Percentiles rank a stretch among this genome's conserved stretches.
These are phyloP conservation scores for Tachina lurida DNA, from an alignment of 2,888 invertebrate genomes.

Conservation along the genomic window DNA sequence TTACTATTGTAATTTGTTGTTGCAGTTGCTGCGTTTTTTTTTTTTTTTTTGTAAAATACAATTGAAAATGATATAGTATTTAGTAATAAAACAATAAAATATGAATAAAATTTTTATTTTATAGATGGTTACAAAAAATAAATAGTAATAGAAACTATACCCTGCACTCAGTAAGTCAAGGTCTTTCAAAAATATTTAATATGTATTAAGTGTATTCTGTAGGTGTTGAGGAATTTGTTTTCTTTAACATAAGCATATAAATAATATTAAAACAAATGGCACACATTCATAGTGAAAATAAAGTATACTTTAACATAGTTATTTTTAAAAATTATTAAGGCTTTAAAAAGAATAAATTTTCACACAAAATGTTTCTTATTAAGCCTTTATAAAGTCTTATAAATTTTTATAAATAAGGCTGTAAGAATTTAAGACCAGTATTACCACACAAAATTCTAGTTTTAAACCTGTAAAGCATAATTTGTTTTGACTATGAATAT, in stretches of 20 bases:
- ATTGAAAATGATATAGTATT: not conserved
- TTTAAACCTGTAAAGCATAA: no score
- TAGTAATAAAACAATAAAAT: conserved; percentile 11
- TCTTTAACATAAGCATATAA: not conserved
- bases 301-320: no score
- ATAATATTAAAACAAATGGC: not conserved
- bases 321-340: no score
- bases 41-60: not conserved
- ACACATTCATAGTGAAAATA: no score
- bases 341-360: no score
- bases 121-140: not conserved
- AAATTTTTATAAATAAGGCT: no score
- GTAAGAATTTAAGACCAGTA: no score
- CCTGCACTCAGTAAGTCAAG: conserved; percentile 68
- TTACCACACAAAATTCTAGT: no score
- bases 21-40: conserved; percentile 6
- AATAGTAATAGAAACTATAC: conserved; percentile 17
- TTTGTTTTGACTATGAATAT: no score
- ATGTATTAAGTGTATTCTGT: conserved; percentile 3
- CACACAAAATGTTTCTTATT: no score
- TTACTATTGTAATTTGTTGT: conserved; percentile 4
- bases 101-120: conserved; percentile 15
- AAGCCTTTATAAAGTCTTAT: no score
- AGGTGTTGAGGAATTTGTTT: conserved; percentile 15
- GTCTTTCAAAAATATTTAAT: conserved; percentile 19